These are phyloP conservation scores for Octomys mimax DNA, from an alignment of 2,797 vertebrate species.

Conservation along the genomic window DNA sequence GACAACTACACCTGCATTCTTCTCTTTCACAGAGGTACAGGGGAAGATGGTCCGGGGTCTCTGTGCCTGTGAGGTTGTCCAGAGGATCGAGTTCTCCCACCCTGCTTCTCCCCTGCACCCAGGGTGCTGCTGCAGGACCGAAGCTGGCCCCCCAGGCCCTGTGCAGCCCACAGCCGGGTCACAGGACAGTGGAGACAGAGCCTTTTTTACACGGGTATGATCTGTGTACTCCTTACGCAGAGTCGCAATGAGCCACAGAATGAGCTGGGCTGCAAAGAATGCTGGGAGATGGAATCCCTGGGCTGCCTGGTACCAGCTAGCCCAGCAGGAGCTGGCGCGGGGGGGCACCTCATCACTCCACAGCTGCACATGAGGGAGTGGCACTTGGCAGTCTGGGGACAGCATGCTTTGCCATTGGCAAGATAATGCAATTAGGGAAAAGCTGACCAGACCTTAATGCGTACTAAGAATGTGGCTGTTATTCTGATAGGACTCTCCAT, in stretches of 20 bases:
- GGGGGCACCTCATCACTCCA: fast-evolving
- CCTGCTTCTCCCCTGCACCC: neutral
- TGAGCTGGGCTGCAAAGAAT: neutral
- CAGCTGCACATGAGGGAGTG: neutral
- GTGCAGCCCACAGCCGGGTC: neutral
- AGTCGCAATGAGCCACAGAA: neutral
- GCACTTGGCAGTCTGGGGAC: neutral
- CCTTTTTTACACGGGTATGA: neutral
- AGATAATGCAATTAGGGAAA: neutral
- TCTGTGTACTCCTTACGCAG: neutral
- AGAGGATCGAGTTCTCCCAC: neutral
- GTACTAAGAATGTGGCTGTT: neutral
- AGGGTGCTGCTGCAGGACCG: neutral
- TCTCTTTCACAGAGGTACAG: neutral
- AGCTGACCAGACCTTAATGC: neutral
- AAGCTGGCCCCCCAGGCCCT: neutral
- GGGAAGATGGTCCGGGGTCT: too few relatives aligned
- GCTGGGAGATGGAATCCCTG: neutral
- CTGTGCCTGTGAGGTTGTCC: neutral
- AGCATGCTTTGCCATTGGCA: neutral
- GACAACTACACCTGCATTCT: neutral
- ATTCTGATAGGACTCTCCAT: neutral
- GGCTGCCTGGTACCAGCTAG: neutral
- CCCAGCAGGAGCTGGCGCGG: neutral
- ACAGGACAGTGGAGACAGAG: fast-evolving